A percentile compares a stretch with the other conserved stretches of the same genome.
Evolutionary conservation across 2,888 invertebrate genomes (phyloP).

Genomic region (Sussaba pulchella): DNA sequence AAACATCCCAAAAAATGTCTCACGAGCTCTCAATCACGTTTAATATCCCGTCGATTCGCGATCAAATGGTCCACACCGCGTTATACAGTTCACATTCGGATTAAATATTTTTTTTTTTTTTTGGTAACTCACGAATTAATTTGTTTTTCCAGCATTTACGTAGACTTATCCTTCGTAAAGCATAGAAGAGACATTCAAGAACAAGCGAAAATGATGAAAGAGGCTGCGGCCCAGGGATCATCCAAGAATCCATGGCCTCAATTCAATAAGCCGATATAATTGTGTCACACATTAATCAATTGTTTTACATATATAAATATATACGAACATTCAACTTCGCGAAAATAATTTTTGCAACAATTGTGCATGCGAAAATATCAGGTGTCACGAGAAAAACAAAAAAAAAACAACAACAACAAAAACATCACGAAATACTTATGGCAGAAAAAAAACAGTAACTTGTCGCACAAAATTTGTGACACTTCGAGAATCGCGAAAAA

Average conservation of each 20-base stretch:
- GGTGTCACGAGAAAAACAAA: constrained; percentile 24
- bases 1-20: constrained; percentile 16
- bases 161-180: constrained; percentile 93
- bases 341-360: constrained; percentile 22
- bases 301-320: constrained; percentile 1
- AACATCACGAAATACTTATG: constrained; percentile 34
- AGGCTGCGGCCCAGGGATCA: constrained; percentile 81
- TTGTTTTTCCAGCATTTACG: constrained; percentile 90
- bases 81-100: constrained; percentile 16
- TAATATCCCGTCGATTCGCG: constrained; percentile 28
- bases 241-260: constrained; percentile 84
- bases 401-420: neutral
- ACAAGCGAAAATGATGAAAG: constrained; percentile 86
- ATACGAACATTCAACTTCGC: constrained; percentile 29
- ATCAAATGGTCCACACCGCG: constrained; percentile 34
- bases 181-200: constrained; percentile 88
- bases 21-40: constrained; percentile 51
- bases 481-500: neutral
- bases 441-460: neutral
- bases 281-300: constrained; percentile 41
- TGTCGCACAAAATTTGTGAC: neutral
- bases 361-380: constrained; percentile 9
- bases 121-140: constrained; percentile 50
- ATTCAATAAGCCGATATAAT: constrained; percentile 82
- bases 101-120: neutral